Evolutionary conservation across 2,888 invertebrate species (phyloP).

Genomic region (Gerris lacustris): DNA sequence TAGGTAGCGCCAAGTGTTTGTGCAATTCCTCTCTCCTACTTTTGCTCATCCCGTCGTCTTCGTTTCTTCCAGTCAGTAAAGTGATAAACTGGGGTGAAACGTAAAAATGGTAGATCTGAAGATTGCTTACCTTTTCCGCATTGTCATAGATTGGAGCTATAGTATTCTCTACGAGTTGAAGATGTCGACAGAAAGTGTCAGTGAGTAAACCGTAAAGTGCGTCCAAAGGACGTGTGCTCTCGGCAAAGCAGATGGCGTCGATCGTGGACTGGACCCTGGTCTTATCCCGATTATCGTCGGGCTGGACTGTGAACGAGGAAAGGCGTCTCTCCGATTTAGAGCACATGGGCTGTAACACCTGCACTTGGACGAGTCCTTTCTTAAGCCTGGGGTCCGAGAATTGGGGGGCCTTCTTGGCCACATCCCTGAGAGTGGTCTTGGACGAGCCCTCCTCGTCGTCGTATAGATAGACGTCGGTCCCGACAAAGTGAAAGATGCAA

Average conservation of each 20-base stretch:
- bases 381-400: neutral
- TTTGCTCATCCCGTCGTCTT: constrained; percentile 11
- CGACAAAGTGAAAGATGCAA: neutral
- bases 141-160: constrained; percentile 45
- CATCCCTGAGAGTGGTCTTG: neutral
- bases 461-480: neutral
- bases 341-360: neutral
- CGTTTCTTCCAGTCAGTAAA: neutral
- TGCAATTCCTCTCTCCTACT: constrained; percentile 56
- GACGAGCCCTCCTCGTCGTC: neutral
- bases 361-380: neutral
- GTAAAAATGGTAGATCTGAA: constrained; percentile 64
- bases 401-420: neutral
- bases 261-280: constrained; percentile 35
- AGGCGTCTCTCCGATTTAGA: neutral
- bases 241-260: constrained; percentile 59
- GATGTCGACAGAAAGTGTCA: constrained; percentile 58
- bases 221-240: constrained; percentile 48
- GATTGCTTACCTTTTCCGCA: constrained; percentile 42
- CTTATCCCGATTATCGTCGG: constrained; percentile 10
- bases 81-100: constrained; percentile 59
- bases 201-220: constrained; percentile 61
- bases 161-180: constrained; percentile 52
- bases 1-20: constrained; percentile 53
- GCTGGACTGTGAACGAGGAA: neutral